phyloP scores from a whole-genome alignment of 2,888 invertebrate genomes.

The Arenicola marina region DNA sequence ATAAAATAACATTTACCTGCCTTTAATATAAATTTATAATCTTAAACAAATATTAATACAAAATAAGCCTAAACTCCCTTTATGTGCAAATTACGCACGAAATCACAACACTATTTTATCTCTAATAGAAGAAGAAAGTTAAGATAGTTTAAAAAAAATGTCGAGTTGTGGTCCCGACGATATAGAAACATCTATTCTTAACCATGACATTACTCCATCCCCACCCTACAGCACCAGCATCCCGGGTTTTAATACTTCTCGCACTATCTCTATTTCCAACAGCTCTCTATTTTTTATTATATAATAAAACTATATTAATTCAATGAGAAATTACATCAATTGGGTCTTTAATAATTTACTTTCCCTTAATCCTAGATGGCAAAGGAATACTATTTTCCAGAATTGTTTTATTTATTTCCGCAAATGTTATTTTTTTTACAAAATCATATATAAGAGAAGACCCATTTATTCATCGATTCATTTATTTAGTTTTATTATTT shows the following conservation, averaged over 20 bases:
- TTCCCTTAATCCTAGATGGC: conserved; percentile 25
- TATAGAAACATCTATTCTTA: conserved; percentile 7
- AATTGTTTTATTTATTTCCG: conserved; percentile 67
- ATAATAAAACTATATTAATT: conserved; percentile 11
- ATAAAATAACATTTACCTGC: too few species aligned
- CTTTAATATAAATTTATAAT: too few species aligned
- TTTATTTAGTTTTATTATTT: conserved; percentile 71
- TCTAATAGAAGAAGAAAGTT: not conserved
- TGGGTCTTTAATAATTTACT: not conserved
- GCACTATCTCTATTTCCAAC: conserved; percentile 2
- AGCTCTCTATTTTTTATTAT: conserved; percentile 5
- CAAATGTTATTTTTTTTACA: conserved; percentile 71
- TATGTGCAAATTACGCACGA: too few species aligned
- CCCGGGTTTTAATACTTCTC: conserved; percentile 4
- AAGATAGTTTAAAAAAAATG: conserved; percentile 12
- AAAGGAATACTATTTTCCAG: conserved; percentile 23
- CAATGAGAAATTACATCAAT: conserved; percentile 14
- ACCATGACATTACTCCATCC: not conserved
- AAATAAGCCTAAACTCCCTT: too few species aligned
- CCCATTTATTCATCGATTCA: conserved; percentile 69
- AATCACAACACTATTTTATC: not conserved
- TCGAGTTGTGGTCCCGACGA: conserved; percentile 30
- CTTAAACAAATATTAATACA: too few species aligned
- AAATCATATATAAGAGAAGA: conserved; percentile 69
- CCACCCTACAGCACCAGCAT: too few species aligned